Base-by-base conservation (phyloP, 2,888 invertebrate species). In the Nephrocerus scutellatus region DNA sequence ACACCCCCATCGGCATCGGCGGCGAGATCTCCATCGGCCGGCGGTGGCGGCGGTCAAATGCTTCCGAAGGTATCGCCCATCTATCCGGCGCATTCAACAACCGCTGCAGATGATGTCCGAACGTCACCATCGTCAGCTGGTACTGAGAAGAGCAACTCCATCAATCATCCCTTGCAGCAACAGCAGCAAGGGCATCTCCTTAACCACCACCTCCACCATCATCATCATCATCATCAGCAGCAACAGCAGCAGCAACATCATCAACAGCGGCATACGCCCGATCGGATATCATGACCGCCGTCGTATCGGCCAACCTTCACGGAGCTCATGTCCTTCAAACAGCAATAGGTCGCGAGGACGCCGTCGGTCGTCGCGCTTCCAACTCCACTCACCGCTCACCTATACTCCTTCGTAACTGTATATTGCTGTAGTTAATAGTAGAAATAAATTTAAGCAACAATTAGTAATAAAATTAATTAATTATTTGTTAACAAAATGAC, bases 261-360 rank as follows among this genome's bases (percentile, higher is more conserved):
- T 35, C 50, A 50, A 41, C 56, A 52, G 23, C 51, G 57, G 36
- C 60, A 58, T 30, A 60, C 63, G 5, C 56, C 65, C 22, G 64
- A 67, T 46, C 58, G 60, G 39, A 59, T 64, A 46, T 67, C 67
- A 62, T 67, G 67, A 68, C 67, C 65, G n/a, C n/a, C n/a, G n/a
- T n/a, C n/a, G 48, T 60, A 59, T 53, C 57, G 59, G 50, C 49
- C 57, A 44, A 58, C 57, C 48, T 62, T 56, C 52, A 51, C 61
- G 36, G 60, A 62, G 54, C 51, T 61, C 36, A 53, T 62, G 59
- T 55, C 62, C 39, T 62, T 59, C 43, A 53, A 57, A 49, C 60
- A 62, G 40, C 62, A 50, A 53, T 41, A 31, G n/a, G n/a, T n/a
- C n/a, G n/a, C n/a, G n/a, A n/a, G n/a, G n/a, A n/a, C n/a, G n/a